phyloP scores from a whole-genome alignment of 2,888 invertebrate genomes.

The Hirtodrosophila alboralis region DNA sequence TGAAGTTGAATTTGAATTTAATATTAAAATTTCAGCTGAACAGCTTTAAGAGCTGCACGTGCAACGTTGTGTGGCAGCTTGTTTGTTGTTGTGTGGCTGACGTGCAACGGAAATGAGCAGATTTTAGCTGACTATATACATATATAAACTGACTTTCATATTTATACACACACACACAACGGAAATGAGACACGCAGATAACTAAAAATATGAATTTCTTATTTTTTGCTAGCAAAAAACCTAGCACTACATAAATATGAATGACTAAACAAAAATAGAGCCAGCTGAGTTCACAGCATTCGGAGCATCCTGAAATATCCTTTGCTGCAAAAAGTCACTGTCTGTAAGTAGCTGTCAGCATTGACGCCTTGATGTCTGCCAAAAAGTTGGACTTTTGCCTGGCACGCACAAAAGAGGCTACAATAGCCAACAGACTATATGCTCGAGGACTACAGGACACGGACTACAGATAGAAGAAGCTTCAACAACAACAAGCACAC shows the following conservation, averaged over 20 bases:
- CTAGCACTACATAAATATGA: conserved; percentile 58
- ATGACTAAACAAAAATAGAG: conserved; percentile 58
- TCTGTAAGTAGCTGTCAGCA: conserved; percentile 40
- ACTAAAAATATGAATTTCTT: conserved; percentile 36
- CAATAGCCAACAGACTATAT: conserved; percentile 28
- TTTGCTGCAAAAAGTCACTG: conserved; percentile 49
- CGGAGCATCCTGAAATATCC: conserved; percentile 1
- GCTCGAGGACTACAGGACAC: conserved; percentile 14
- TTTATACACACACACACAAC: conserved; percentile 12
- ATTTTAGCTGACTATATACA: conserved; percentile 32
- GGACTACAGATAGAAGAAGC: conserved; percentile 9
- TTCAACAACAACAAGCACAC: conserved; percentile 13
- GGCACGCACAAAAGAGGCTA: conserved; percentile 41
- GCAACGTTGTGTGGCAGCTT: too few relatives aligned
- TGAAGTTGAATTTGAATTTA: conserved; percentile 4
- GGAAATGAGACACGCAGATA: conserved; percentile 45
- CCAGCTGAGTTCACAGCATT: conserved; percentile 37
- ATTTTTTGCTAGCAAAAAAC: conserved; percentile 25
- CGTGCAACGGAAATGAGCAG: conserved; percentile 66
- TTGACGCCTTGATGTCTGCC: conserved; percentile 76
- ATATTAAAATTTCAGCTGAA: conserved; percentile 12
- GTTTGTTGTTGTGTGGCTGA: conserved; percentile 24
- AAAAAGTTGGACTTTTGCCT: conserved; percentile 62
- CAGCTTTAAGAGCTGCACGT: conserved; percentile 21
- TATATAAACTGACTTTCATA: conserved; percentile 22